Conservation (phyloP, 2,797 vertebrate species). For the Anguilla anguilla region DNA sequence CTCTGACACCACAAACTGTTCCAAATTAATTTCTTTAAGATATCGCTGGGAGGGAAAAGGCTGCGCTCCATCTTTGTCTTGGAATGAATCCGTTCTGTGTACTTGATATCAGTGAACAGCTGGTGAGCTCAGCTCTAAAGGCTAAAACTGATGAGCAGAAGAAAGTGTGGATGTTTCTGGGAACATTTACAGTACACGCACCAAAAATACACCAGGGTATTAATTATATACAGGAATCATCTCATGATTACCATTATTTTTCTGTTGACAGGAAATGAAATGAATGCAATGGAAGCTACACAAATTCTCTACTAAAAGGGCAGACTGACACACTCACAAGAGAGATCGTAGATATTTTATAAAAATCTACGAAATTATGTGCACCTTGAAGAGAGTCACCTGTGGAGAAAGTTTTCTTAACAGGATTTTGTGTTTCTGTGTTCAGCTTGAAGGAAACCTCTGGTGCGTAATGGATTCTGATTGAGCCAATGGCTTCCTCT, state of each 20-base stretch:
- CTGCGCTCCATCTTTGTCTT: constrained; percentile 24
- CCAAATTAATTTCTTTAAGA: constrained; percentile 23
- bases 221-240: background rate
- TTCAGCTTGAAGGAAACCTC: no score
- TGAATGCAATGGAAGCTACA: background rate
- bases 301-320: no score
- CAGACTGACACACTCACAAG: no score
- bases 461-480: no score
- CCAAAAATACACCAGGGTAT: background rate
- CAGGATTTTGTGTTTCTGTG: no score
- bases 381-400: no score
- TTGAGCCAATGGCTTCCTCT: no score
- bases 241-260: background rate
- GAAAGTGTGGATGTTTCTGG: background rate
- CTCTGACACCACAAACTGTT: constrained; percentile 20
- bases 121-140: constrained; percentile 25
- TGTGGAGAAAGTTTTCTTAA: no score
- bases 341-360: no score
- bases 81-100: background rate
- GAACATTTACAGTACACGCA: background rate
- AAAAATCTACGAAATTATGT: no score
- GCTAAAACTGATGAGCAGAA: constrained; percentile 1
- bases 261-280: background rate
- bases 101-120: constrained; percentile 14
- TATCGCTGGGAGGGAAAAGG: constrained; percentile 18